Conservation (phyloP, 2,888 invertebrate genomes). For the Meiosimyza platycephala region DNA sequence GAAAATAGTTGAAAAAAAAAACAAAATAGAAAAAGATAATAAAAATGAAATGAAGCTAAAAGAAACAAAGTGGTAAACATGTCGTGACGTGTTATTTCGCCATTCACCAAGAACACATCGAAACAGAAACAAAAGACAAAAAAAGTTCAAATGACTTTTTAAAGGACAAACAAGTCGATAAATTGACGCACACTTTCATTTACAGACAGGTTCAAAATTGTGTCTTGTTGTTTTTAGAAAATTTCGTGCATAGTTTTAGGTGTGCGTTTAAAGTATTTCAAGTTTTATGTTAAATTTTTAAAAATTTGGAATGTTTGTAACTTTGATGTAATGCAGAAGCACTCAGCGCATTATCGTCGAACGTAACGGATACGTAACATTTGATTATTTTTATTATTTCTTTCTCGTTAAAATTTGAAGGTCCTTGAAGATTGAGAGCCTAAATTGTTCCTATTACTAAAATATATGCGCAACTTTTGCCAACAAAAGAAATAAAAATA, state of each 20-base stretch:
- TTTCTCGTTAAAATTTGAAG: no score
- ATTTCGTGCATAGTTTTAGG: slow-evolving; percentile 3
- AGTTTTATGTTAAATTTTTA: no score
- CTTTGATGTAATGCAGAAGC: no score
- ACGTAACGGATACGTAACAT: no score
- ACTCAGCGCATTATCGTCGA: no score
- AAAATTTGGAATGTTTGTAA: no score
- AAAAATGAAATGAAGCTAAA: slow-evolving; percentile 18
- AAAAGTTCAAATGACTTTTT: slow-evolving; percentile 26
- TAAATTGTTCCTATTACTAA: no score
- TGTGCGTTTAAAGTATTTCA: neutral
- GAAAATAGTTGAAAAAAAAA: neutral
- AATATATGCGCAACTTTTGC: no score
- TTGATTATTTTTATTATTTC: no score
- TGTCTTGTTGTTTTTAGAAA: neutral
- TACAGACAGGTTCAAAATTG: neutral
- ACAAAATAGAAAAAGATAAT: neutral
- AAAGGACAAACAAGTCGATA: slow-evolving; percentile 28
- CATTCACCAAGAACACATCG: neutral
- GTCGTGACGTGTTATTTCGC: slow-evolving; percentile 23
- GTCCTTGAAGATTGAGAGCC: no score
- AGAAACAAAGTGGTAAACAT: slow-evolving; percentile 26
- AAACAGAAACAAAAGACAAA: slow-evolving; percentile 4
- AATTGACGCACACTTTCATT: slow-evolving; percentile 7
- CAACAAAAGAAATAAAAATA: no score